A percentile compares a stretch with the other conserved stretches of the same genome.
Evolutionary conservation across 2,888 invertebrate species (phyloP).

Genomic region (Phengaris arion): DNA sequence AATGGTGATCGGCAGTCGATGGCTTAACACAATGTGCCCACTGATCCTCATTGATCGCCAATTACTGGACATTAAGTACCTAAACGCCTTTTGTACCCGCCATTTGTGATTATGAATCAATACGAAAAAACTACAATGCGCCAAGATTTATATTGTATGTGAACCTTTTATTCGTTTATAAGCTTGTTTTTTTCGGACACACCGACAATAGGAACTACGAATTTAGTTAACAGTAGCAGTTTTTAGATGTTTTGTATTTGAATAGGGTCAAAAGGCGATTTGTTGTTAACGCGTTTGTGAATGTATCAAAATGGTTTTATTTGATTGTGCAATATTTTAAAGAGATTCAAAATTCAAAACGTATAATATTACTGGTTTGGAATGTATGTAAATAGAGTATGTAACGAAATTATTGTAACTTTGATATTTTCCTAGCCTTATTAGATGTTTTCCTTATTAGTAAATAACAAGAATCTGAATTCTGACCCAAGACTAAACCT

Average conservation of each 20-base stretch:
- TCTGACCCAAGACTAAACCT: no score
- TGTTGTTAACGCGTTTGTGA: constrained; percentile 13
- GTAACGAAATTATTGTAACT: no score
- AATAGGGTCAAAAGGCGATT: constrained; percentile 51
- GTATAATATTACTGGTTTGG: no score
- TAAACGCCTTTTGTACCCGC: constrained; percentile 73
- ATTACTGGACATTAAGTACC: constrained; percentile 80
- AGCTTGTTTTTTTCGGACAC: constrained; percentile 60
- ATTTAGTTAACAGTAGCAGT: constrained; percentile 44
- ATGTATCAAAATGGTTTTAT: constrained; percentile 12
- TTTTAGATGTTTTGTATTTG: constrained; percentile 48
- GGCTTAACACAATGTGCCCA: constrained; percentile 76
- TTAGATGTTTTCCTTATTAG: no score
- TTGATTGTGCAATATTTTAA: neutral
- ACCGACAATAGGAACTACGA: constrained; percentile 54
- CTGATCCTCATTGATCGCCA: constrained; percentile 80
- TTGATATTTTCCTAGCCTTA: no score
- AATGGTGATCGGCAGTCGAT: constrained; percentile 64
- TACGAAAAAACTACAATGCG: constrained; percentile 62
- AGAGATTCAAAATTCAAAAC: neutral
- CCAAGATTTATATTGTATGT: constrained; percentile 66
- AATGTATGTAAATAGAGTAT: no score
- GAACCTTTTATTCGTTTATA: constrained; percentile 60
- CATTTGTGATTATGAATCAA: constrained; percentile 79
- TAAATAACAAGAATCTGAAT: no score